Percentiles rank a stretch among this genome's conserved stretches.
Evolutionary conservation across 1,140 invertebrate genomes (phyloP).

Genomic region (Solenopsis invicta): DNA sequence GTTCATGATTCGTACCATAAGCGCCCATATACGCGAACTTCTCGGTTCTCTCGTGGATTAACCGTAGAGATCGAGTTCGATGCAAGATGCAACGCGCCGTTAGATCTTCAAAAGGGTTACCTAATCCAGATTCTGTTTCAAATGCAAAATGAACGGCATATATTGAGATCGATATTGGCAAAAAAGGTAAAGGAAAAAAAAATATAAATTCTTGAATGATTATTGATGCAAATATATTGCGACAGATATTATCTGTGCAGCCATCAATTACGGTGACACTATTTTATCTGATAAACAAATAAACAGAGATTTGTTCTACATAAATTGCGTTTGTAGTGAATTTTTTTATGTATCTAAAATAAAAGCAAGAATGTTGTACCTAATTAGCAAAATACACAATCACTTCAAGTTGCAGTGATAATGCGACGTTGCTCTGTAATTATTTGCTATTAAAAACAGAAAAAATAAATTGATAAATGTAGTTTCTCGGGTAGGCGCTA

Average conservation of each 20-base stretch:
- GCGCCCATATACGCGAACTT: neutral
- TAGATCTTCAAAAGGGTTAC: neutral
- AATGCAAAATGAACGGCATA: neutral
- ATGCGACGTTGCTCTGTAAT: constrained; percentile 21
- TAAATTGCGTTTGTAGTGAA: neutral
- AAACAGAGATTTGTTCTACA: neutral
- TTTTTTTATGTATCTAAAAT: neutral
- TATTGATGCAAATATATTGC: neutral
- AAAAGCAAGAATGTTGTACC: neutral
- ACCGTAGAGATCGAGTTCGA: neutral
- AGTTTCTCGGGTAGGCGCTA: neutral
- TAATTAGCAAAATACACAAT: constrained; percentile 9
- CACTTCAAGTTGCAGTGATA: neutral
- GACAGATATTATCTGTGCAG: neutral
- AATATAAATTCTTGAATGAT: constrained; percentile 5
- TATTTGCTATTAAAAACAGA: neutral
- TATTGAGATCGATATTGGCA: neutral
- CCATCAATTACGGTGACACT: neutral
- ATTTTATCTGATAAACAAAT: neutral
- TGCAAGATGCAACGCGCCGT: neutral
- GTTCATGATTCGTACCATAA: constrained; percentile 45
- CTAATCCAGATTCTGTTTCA: neutral
- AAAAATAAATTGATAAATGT: constrained; percentile 16
- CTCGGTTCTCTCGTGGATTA: neutral
- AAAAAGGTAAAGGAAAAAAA: neutral